phyloP scores from a whole-genome alignment of 2,797 vertebrate species.

The Peromyscus nudipes region DNA sequence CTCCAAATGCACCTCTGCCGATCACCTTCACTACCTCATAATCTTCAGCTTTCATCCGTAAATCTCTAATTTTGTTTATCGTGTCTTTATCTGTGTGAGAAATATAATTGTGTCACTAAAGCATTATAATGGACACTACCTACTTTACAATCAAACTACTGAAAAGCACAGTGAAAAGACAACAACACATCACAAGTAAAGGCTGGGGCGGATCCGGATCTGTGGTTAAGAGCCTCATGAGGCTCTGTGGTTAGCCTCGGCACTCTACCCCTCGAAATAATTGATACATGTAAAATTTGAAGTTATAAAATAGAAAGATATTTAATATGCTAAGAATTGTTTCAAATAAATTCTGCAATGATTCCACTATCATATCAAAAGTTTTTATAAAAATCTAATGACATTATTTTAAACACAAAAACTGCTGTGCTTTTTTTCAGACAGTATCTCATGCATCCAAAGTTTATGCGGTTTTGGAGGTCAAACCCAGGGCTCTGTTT shows the following conservation, averaged over 20 bases:
- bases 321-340: conserved; percentile 44
- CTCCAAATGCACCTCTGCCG: conserved; percentile 98
- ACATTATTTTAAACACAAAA: conserved; percentile 35
- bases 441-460: not conserved
- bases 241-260: not conserved
- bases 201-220: not conserved
- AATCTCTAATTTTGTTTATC: conserved; percentile 97
- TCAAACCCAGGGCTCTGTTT: not conserved
- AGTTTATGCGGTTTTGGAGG: not conserved
- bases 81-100: conserved; percentile 95
- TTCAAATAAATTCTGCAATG: conserved; percentile 62
- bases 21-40: conserved; percentile 99
- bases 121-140: conserved; percentile 38
- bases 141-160: conserved; percentile 66
- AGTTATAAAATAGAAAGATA: conserved; percentile 57
- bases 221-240: not conserved
- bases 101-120: conserved; percentile 76
- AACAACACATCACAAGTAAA: not conserved
- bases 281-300: not conserved
- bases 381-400: conserved; percentile 53
- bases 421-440: not conserved
- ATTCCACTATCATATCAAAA: conserved; percentile 38
- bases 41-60: conserved; percentile 99
- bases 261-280: not conserved
- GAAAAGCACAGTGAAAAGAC: conserved; percentile 43